Base-by-base conservation (phyloP, 2,888 invertebrate genomes). In the Phania funesta region DNA sequence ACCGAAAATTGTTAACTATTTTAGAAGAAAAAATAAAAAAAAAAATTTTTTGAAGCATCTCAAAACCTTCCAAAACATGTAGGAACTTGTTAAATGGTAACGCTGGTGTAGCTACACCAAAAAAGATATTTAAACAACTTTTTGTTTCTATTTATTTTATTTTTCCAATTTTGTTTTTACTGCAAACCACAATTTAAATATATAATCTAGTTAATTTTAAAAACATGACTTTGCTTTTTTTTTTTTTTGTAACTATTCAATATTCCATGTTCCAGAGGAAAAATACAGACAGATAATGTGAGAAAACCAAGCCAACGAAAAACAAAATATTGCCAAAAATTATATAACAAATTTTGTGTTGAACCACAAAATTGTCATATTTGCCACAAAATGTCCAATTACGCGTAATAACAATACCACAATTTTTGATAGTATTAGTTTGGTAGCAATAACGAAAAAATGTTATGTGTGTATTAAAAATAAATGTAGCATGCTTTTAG, bases 351-450 rank as follows among this genome's bases (percentile, higher is more conserved):
- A 75, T 64, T 80, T 80, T 80, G 83, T 82, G 82, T 83, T 70
- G 82, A 75, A 81, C 85, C 83, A 78, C 85, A 80, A 84, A 85
- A 85, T 85, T 85, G 83, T 84, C 85, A 84, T 85, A 80, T 85
- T 83, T 83, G 79, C 85, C 85, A 79, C 85, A 85, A 84, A 84
- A 84, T 83, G 84, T 84, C 80, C 85, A 85, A 85, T 85, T 84
- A 84, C 80, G 84, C 76, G 83, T 80, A 83, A 83, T 84, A 75
- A 75, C 71, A 79, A 76, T 24, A 70, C 84, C 81, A 58, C 81
- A 82, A 77, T 73, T 79, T 83, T 71, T 79, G 71, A 79, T 79
- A 73, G 78, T 73, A 73, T 79, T 79, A 79, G 71, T 70, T 64
- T 56, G 56, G 70, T 41, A 56, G 54, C 38, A 76, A 75, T 52